These are phyloP conservation scores for Phrynosoma platyrhinos DNA, from an alignment of 2,113 vertebrate species.

Conservation along the genomic window DNA sequence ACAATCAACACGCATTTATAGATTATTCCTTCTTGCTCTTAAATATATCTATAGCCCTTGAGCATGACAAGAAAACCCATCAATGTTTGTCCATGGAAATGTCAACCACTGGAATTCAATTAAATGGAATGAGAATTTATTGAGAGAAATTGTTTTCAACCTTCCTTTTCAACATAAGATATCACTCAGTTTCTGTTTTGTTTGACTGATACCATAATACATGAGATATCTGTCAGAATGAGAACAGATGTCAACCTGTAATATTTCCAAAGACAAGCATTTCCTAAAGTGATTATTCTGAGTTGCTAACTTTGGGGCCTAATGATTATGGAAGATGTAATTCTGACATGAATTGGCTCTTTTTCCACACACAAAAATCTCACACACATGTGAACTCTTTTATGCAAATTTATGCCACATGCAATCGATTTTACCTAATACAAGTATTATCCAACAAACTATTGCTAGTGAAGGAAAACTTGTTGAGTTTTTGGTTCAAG, in stretches of 20 bases:
- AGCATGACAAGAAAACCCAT: background rate
- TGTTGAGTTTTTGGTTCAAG: too few species aligned
- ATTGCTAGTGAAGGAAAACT: too few species aligned
- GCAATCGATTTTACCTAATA: background rate
- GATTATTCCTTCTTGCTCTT: background rate
- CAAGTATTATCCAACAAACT: background rate
- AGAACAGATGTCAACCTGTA: background rate
- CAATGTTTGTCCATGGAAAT: background rate
- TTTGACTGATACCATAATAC: background rate
- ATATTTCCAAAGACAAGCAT: background rate
- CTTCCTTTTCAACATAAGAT: background rate
- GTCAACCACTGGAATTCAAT: background rate
- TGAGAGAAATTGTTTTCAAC: background rate
- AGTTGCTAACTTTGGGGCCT: background rate
- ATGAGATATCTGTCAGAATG: background rate
- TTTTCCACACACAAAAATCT: background rate
- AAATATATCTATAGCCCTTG: background rate
- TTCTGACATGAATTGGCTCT: background rate
- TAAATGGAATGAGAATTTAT: background rate
- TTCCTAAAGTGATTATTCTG: background rate
- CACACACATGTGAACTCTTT: background rate
- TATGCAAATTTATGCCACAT: slow-evolving; percentile 1
- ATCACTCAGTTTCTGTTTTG: background rate
- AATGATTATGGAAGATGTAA: background rate
- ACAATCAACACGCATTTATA: background rate